Conservation (phyloP, 2,888 invertebrate genomes). For the Pristionchus exspectatus region DNA sequence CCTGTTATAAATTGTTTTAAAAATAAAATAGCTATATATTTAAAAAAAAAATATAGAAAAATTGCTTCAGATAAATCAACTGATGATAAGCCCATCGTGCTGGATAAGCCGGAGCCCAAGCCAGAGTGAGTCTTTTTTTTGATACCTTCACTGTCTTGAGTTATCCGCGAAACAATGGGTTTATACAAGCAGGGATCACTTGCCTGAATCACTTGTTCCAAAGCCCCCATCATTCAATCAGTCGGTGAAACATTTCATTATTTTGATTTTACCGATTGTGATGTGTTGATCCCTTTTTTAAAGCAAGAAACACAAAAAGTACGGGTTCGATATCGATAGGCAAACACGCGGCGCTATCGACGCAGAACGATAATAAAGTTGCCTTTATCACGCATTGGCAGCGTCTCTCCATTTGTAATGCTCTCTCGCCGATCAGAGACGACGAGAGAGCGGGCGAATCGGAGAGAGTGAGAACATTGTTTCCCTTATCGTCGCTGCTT, state of each 20-base stretch:
- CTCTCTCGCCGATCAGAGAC: neutral
- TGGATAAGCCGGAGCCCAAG: constrained; percentile 39
- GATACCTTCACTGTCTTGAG: too few relatives aligned
- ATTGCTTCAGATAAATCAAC: neutral
- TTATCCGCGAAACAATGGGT: too few relatives aligned
- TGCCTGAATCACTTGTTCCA: too few relatives aligned
- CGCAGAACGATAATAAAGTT: neutral
- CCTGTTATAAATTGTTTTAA: neutral
- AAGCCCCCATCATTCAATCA: too few relatives aligned
- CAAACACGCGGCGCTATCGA: constrained; percentile 41
- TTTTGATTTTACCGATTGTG: too few relatives aligned
- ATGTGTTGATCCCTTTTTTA: too few relatives aligned
- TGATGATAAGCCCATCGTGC: neutral
- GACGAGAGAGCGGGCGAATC: neutral
- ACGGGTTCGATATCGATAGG: neutral
- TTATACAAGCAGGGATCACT: too few relatives aligned
- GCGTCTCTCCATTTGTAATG: neutral
- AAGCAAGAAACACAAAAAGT: neutral
- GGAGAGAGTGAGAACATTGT: neutral
- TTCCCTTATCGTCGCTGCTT: too few relatives aligned
- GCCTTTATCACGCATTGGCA: constrained; percentile 5
- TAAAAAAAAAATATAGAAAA: neutral
- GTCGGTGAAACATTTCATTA: too few relatives aligned
- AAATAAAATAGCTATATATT: neutral
- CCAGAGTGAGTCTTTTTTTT: neutral